Conservation (phyloP, 2,888 invertebrate genomes). For the Apamea sordens region DNA sequence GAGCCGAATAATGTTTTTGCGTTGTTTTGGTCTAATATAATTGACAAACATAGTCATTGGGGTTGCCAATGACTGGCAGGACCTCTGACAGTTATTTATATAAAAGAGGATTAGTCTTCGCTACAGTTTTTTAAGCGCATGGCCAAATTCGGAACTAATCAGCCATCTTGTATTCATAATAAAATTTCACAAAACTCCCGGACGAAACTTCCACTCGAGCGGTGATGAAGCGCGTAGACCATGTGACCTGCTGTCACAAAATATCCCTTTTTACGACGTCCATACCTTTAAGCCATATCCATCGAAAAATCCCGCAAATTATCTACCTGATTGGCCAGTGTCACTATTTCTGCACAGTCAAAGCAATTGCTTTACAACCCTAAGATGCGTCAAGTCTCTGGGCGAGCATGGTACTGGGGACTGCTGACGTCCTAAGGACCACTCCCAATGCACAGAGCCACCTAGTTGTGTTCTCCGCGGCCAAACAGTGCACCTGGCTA, state of each 20-base stretch:
- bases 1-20: background rate
- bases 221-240: background rate
- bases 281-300: background rate
- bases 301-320: background rate
- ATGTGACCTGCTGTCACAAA: background rate
- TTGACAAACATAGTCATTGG: constrained; percentile 14
- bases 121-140: background rate
- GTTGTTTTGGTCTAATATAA: background rate
- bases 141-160: background rate
- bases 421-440: background rate
- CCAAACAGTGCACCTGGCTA: background rate
- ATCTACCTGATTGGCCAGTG: background rate
- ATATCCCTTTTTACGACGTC: background rate
- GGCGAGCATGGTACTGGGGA: background rate
- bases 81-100: background rate
- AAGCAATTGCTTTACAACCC: background rate
- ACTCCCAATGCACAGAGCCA: too few relatives aligned
- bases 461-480: background rate
- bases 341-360: background rate
- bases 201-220: background rate
- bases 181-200: background rate
- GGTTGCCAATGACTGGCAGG: constrained; percentile 3
- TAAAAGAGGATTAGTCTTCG: background rate
- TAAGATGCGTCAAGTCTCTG: background rate
- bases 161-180: background rate